Percentiles rank a stretch among this genome's conserved stretches.
Evolutionary conservation across 2,888 invertebrate genomes (phyloP).

Genomic region (Phragmatobia fuliginosa): DNA sequence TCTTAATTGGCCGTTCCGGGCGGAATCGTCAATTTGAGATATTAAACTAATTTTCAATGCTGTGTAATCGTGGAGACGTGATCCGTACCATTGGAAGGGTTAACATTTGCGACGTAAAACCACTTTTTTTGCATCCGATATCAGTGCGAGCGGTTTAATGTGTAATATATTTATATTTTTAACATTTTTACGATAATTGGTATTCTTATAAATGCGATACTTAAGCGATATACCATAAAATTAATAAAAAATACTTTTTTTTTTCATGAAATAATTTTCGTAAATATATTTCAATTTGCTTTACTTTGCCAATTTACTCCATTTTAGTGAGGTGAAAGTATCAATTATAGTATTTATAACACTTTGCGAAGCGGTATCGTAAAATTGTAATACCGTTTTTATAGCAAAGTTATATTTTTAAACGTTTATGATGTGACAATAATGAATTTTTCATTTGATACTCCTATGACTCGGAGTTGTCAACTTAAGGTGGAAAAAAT

Average conservation of each 20-base stretch:
- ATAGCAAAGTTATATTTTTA: slow-evolving; percentile 10
- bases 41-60: slow-evolving; percentile 87
- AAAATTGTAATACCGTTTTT: slow-evolving; percentile 16
- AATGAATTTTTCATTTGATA: slow-evolving; percentile 9
- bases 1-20: slow-evolving; percentile 84
- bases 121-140: slow-evolving; percentile 37
- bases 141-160: slow-evolving; percentile 38
- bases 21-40: slow-evolving; percentile 86
- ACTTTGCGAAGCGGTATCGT: slow-evolving; percentile 14
- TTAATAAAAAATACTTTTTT: slow-evolving; percentile 24
- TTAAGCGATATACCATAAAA: slow-evolving; percentile 33
- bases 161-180: slow-evolving; percentile 44
- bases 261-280: slow-evolving; percentile 26
- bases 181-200: slow-evolving; percentile 42
- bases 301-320: slow-evolving; percentile 26
- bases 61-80: slow-evolving; percentile 81
- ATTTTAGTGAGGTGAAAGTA: slow-evolving; percentile 39
- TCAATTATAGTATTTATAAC: slow-evolving; percentile 24
- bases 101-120: slow-evolving; percentile 51
- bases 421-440: slow-evolving; percentile 15
- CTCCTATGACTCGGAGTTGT: not conserved
- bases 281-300: slow-evolving; percentile 29
- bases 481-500: not conserved
- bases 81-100: slow-evolving; percentile 63
- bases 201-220: slow-evolving; percentile 35